phyloP scores from a whole-genome alignment of 2,888 invertebrate species.

The Mesochorus sp. region DNA sequence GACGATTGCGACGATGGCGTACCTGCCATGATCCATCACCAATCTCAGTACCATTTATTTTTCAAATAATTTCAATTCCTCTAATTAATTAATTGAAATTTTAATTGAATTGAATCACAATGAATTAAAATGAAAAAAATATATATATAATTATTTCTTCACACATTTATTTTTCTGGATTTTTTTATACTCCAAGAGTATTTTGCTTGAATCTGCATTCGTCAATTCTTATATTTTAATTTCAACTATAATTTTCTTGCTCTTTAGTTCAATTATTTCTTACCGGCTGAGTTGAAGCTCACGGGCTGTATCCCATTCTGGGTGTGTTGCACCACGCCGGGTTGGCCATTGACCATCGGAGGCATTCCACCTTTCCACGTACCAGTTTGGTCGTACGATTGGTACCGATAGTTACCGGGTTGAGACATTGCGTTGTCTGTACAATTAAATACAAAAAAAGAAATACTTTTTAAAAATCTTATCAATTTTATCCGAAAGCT shows the following conservation, averaged over 20 bases:
- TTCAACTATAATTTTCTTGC: too few species aligned
- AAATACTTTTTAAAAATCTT: not conserved
- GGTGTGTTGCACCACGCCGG: constrained; percentile 66
- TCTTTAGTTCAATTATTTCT: constrained; percentile 34
- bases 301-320: constrained; percentile 75
- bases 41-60: not conserved
- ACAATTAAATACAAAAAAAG: constrained; percentile 30
- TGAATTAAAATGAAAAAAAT: too few species aligned
- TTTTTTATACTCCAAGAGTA: too few species aligned
- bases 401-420: constrained; percentile 74
- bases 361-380: constrained; percentile 69
- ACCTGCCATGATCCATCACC: constrained; percentile 69
- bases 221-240: too few species aligned
- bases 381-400: constrained; percentile 69
- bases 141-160: too few species aligned
- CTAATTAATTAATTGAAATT: too few species aligned
- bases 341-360: constrained; percentile 74
- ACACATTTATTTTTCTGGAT: too few species aligned
- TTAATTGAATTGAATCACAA: too few species aligned
- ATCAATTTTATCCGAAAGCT: too few species aligned
- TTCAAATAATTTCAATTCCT: too few species aligned
- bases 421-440: constrained; percentile 75
- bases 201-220: too few species aligned
- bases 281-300: constrained; percentile 74
- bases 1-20: constrained; percentile 82